Base-by-base conservation (phyloP, 2,888 invertebrate genomes). In the Hypolimnas misippus region DNA sequence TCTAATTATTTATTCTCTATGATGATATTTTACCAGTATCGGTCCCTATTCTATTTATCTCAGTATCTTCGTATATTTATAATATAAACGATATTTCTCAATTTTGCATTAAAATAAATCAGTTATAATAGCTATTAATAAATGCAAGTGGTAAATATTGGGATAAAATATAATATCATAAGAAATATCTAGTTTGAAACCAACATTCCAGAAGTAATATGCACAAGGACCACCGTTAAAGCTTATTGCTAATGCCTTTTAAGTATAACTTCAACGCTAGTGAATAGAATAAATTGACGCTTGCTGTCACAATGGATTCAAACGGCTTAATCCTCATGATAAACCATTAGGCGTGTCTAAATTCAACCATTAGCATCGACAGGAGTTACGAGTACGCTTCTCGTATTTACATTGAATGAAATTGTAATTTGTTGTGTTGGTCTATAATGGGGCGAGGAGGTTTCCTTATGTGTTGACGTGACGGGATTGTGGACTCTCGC, bases 401-500 rank as follows among this genome's bases (percentile, higher is more conserved):
- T 72, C 72, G 71, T 79, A 89, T 89, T 89, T 86, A 86, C 88
- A 89, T 90, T 88, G 85, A 90, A 90, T 89, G 87, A 87, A 88
- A 86, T 84, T 85, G 86, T 87, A 86, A 89, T 89, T 89, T 87
- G 87, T 83, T 84, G 75, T 76, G 76, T 81, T 76, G 76, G 71
- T 76, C 72, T 81, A 74, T 81, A 82, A 83, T 82, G 75, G 77
- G 76, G 74, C 72, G 73, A 70, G 74, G 76, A 71, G 75, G 76
- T 79, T 84, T 78, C 83, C 83, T 83, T 84, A 80, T 79, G 77
- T 75, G 79, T 68, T 76, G 76, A 77, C 75, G 63, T 75, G 74
- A 74, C 71, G 71, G 71, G 72, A 75, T 76, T 74, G 76, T 79
- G 78, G 76, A 73, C 73, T 72, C 72, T 67, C 63, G 65, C 70